A percentile compares a stretch with the other conserved stretches of the same genome.
Evolutionary conservation across 2,888 invertebrate species (phyloP).

Genomic region (Drosophila fungiperda): DNA sequence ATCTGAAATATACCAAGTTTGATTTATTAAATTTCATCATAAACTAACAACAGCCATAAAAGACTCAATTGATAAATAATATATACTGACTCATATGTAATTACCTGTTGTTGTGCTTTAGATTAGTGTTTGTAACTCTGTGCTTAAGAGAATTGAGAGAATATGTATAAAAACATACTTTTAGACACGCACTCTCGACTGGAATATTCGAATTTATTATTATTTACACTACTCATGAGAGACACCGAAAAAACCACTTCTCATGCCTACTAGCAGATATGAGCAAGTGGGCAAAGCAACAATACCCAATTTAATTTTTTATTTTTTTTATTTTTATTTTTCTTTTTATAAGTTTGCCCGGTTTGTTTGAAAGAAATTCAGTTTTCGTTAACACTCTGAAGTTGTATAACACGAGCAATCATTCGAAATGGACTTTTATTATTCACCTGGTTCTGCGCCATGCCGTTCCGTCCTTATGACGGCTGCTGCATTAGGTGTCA

Average conservation of each 20-base stretch:
- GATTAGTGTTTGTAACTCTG: neutral
- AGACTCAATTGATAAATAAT: too few relatives aligned
- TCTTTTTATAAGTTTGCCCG: too few relatives aligned
- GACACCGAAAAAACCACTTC: neutral
- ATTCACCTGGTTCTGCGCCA: constrained; percentile 87
- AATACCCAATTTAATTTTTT: neutral
- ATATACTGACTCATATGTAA: neutral
- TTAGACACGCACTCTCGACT: neutral
- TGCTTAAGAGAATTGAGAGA: neutral
- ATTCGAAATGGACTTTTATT: constrained; percentile 56
- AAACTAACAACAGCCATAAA: too few relatives aligned
- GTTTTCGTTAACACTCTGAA: too few relatives aligned
- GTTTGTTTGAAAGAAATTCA: too few relatives aligned
- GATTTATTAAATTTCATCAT: too few relatives aligned
- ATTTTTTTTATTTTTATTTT: neutral
- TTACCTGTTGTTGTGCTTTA: neutral
- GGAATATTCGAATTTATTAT: neutral
- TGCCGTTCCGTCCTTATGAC: constrained; percentile 88
- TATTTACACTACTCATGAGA: neutral
- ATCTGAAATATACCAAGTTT: too few relatives aligned
- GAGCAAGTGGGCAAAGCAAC: constrained; percentile 1
- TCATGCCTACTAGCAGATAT: neutral
- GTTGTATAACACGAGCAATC: too few relatives aligned
- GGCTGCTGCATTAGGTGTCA: constrained; percentile 88
- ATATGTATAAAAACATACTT: neutral